Conservation (phyloP, 2,113 vertebrate genomes). For the Tachycineta bicolor region DNA sequence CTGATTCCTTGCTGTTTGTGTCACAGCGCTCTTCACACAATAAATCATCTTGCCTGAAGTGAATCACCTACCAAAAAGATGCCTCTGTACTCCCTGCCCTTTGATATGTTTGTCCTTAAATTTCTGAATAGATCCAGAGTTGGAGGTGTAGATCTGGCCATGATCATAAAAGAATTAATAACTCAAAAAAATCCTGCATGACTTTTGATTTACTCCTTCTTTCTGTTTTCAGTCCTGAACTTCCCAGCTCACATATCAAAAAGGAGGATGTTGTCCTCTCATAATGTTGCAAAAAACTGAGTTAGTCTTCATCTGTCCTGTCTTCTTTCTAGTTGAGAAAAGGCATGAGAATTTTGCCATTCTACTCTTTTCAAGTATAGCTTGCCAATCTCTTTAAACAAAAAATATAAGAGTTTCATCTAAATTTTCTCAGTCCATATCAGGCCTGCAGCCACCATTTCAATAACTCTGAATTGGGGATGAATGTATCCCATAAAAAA, state of each 20-base stretch:
- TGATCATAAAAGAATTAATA: slow-evolving; percentile 26
- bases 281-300: not conserved
- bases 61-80: slow-evolving; percentile 53
- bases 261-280: slow-evolving; percentile 4
- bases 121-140: slow-evolving; percentile 40
- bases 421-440: not conserved
- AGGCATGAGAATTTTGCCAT: not conserved
- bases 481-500: not conserved
- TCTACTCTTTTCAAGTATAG: not conserved
- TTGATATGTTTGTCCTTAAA: slow-evolving; percentile 42
- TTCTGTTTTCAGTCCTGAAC: slow-evolving; percentile 25
- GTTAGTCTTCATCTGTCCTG: not conserved
- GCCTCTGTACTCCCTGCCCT: not conserved
- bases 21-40: slow-evolving; percentile 42
- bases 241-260: not conserved
- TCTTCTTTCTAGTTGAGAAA: not conserved
- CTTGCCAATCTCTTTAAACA: not conserved
- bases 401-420: not conserved
- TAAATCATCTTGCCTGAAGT: slow-evolving; percentile 58
- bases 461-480: not conserved
- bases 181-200: slow-evolving; percentile 21
- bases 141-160: slow-evolving; percentile 30
- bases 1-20: slow-evolving; percentile 51
- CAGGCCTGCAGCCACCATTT: not conserved
- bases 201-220: slow-evolving; percentile 58